Percentiles rank a stretch among this genome's conserved stretches.
Evolutionary conservation across 2,888 invertebrate genomes (phyloP).

Genomic region (Anodontia alba): DNA sequence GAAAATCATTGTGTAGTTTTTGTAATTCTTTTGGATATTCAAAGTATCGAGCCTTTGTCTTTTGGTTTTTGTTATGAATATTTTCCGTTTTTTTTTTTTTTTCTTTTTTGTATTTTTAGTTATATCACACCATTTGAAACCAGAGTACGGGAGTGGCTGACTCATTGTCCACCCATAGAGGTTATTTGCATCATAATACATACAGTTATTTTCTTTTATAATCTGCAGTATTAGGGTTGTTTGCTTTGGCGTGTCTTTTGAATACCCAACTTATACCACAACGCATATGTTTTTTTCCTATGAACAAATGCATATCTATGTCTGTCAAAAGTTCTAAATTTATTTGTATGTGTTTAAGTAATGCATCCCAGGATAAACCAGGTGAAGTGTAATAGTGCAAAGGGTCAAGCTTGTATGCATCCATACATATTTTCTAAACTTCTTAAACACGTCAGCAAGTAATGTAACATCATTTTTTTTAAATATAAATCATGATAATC

Average conservation of each 20-base stretch:
- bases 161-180: too few species aligned
- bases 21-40: slow-evolving; percentile 17
- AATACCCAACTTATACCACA: slow-evolving; percentile 62
- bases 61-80: slow-evolving; percentile 61
- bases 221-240: slow-evolving; percentile 65
- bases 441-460: slow-evolving; percentile 80
- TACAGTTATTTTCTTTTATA: slow-evolving; percentile 73
- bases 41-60: not conserved
- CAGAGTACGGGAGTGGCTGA: too few species aligned
- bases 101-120: too few species aligned
- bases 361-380: too few species aligned
- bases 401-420: slow-evolving; percentile 70
- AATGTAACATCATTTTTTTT: slow-evolving; percentile 72
- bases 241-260: slow-evolving; percentile 72
- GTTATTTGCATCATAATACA: too few species aligned
- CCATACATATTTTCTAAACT: slow-evolving; percentile 69
- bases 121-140: too few species aligned
- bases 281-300: slow-evolving; percentile 30
- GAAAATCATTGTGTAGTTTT: not conserved
- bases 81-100: not conserved
- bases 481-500: slow-evolving; percentile 52
- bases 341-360: not conserved
- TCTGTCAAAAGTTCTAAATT: too few species aligned
- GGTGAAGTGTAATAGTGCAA: too few species aligned
- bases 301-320: too few species aligned